These are phyloP conservation scores for Chesias legatella DNA, from an alignment of 2,888 invertebrate species.

Conservation along the genomic window DNA sequence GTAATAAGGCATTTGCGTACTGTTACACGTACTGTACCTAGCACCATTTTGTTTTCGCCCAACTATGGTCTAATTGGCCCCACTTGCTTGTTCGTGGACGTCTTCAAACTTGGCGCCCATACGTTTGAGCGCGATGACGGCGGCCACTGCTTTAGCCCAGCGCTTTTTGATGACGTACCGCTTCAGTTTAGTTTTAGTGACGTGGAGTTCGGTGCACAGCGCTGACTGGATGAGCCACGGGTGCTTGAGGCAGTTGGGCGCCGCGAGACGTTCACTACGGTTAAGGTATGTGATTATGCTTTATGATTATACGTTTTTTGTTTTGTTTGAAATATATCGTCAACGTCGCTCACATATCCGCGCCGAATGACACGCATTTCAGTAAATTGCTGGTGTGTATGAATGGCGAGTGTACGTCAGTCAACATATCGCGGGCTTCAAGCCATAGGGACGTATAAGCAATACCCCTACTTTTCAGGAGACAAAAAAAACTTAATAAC, in stretches of 20 bases:
- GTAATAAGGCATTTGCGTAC: too few relatives aligned
- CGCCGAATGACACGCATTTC: too few relatives aligned
- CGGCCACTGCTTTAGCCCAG: slow-evolving; percentile 94
- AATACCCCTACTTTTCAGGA: too few relatives aligned
- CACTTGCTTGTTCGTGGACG: slow-evolving; percentile 36
- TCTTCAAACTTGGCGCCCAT: slow-evolving; percentile 91
- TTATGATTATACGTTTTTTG: neutral
- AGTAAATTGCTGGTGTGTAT: too few relatives aligned
- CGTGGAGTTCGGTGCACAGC: slow-evolving; percentile 83
- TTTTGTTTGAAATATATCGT: too few relatives aligned
- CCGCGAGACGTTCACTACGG: slow-evolving; percentile 85
- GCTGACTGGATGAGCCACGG: slow-evolving; percentile 87
- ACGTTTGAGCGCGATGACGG: slow-evolving; percentile 90
- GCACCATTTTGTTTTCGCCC: too few relatives aligned
- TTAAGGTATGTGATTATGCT: slow-evolving; percentile 5
- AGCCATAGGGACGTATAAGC: too few relatives aligned
- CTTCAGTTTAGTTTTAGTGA: slow-evolving; percentile 90
- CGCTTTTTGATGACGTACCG: slow-evolving; percentile 93
- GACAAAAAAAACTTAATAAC: too few relatives aligned
- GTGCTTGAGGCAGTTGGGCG: slow-evolving; percentile 86
- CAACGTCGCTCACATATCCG: too few relatives aligned
- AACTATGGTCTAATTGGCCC: neutral
- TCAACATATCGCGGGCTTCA: too few relatives aligned
- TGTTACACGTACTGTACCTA: too few relatives aligned
- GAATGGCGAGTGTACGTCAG: too few relatives aligned